These are phyloP conservation scores for Melanostoma scalare DNA, from an alignment of 2,888 invertebrate genomes.

Conservation along the genomic window DNA sequence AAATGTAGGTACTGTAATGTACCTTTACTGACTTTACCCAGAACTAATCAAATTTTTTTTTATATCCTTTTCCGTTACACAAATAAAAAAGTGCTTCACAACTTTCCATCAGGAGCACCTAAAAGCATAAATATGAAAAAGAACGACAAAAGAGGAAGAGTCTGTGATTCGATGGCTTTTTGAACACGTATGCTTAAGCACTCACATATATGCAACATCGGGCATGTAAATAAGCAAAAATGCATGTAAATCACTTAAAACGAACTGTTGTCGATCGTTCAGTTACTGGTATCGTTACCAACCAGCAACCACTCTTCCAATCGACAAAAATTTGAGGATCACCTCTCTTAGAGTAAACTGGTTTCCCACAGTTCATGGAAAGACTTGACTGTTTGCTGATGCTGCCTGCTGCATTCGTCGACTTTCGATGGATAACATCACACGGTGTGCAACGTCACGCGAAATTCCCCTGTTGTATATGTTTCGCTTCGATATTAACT, in stretches of 20 bases:
- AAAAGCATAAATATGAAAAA: slow-evolving; percentile 36
- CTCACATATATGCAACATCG: slow-evolving; percentile 37
- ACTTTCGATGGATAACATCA: slow-evolving; percentile 62
- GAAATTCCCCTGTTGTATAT: slow-evolving; percentile 8
- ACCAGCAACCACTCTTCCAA: slow-evolving; percentile 14
- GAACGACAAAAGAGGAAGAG: slow-evolving; percentile 41
- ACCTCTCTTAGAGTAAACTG: slow-evolving; percentile 49
- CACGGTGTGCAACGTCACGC: slow-evolving; percentile 61
- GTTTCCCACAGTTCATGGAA: slow-evolving; percentile 67
- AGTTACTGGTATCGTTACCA: slow-evolving; percentile 43
- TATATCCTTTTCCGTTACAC: no score
- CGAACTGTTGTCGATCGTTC: slow-evolving; percentile 65
- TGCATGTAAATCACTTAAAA: slow-evolving; percentile 72
- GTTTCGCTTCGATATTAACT: slow-evolving; percentile 1
- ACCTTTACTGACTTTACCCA: no score
- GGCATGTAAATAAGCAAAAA: slow-evolving; percentile 71
- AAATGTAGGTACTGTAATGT: no score
- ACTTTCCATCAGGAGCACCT: no score
- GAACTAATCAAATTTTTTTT: no score
- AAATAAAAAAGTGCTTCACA: no score
- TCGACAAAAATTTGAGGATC: slow-evolving; percentile 42
- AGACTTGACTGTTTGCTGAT: slow-evolving; percentile 10
- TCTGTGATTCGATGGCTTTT: slow-evolving; percentile 42
- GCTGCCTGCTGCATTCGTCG: slow-evolving; percentile 39
- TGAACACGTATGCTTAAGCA: slow-evolving; percentile 57